phyloP scores from a whole-genome alignment of 2,113 vertebrate genomes.

The Phylloscopus whistleri region DNA sequence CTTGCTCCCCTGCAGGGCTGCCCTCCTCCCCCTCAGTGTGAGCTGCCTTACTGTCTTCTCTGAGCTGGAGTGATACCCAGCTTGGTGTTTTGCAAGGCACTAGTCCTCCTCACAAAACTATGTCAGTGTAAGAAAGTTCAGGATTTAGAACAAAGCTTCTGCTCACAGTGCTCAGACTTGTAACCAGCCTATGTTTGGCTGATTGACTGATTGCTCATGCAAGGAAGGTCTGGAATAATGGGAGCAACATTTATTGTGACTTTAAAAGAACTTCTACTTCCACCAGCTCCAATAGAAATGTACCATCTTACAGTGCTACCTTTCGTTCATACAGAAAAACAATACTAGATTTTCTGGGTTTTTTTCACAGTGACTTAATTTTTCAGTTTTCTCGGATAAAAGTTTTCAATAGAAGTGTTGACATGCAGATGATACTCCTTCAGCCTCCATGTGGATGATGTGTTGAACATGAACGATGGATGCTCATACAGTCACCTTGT shows the following conservation, averaged over 20 bases:
- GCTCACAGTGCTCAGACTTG: background rate
- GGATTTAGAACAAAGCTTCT: background rate
- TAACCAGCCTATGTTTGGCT: background rate
- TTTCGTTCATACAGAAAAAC: background rate
- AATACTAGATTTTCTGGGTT: background rate
- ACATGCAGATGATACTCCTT: background rate
- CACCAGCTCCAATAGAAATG: background rate
- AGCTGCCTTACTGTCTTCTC: background rate
- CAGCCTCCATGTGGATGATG: background rate
- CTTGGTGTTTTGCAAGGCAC: background rate
- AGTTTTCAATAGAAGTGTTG: background rate
- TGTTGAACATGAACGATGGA: background rate
- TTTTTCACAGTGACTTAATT: background rate
- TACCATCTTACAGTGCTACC: no score
- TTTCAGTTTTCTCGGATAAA: background rate
- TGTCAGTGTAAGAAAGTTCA: background rate
- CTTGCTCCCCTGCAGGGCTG: accelerated
- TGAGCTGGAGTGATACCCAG: background rate
- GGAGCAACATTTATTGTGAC: background rate
- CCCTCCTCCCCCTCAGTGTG: accelerated
- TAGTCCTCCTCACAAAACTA: background rate
- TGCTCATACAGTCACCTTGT: background rate
- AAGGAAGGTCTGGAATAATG: background rate
- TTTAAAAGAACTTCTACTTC: background rate
- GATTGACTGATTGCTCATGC: background rate